These are phyloP conservation scores for Barnardius zonarius DNA, from an alignment of 2,113 vertebrate species.

Conservation along the genomic window DNA sequence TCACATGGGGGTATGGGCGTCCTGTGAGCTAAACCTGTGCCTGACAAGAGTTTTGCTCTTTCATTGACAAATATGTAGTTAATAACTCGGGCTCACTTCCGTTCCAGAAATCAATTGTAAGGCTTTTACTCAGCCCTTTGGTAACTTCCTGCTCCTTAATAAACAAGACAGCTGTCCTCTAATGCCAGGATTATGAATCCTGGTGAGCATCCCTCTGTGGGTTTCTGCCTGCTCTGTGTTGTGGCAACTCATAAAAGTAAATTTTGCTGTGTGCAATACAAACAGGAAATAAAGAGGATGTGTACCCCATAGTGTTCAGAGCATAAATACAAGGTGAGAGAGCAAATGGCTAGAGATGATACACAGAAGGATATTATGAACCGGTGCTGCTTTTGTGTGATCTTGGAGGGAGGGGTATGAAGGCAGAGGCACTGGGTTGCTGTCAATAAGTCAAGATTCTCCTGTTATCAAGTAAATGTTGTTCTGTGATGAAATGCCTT, in stretches of 20 bases:
- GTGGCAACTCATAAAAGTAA: not conserved
- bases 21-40: not conserved
- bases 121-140: not conserved
- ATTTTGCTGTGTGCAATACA: not conserved
- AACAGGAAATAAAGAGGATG: not conserved
- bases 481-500: not conserved
- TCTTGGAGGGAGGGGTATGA: not conserved
- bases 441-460: not conserved
- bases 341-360: too few relatives aligned
- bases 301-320: rapidly evolving
- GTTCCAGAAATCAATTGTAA: not conserved
- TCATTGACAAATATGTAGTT: not conserved
- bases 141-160: not conserved
- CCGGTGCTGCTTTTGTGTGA: not conserved
- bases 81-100: not conserved
- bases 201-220: not conserved
- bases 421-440: not conserved
- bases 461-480: not conserved
- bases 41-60: not conserved
- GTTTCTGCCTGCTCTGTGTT: not conserved
- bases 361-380: not conserved
- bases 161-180: not conserved
- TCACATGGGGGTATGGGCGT: not conserved
- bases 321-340: rapidly evolving
- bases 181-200: not conserved